Conservation (phyloP, 2,113 vertebrate genomes). For the Ammospiza nelsoni region DNA sequence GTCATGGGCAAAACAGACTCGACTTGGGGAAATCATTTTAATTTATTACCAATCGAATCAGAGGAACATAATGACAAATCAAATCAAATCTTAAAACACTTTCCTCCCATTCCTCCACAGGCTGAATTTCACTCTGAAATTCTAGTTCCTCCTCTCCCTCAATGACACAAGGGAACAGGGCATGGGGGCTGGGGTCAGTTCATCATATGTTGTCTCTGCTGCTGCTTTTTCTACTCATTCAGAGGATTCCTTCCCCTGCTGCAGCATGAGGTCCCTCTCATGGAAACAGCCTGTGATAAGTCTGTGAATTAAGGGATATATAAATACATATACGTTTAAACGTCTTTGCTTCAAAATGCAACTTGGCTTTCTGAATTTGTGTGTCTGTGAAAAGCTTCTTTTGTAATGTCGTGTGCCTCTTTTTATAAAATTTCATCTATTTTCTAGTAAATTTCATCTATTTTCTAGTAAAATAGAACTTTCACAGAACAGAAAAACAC, state of each 20-base stretch:
- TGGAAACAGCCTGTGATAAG: neutral
- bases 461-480: neutral
- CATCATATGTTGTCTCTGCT: neutral
- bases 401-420: neutral
- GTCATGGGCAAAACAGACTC: neutral
- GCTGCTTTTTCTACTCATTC: neutral
- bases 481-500: neutral
- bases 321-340: neutral
- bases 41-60: neutral
- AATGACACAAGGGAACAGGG: neutral
- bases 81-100: neutral
- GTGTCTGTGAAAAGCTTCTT: neutral
- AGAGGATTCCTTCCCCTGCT: neutral
- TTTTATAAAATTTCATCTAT: neutral
- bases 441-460: neutral
- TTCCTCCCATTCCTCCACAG: neutral
- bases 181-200: neutral
- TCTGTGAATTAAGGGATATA: neutral
- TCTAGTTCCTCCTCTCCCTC: neutral
- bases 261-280: neutral
- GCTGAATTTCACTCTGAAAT: neutral
- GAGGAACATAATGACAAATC: neutral
- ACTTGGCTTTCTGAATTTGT: neutral
- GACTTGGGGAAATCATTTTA: neutral
- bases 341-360: neutral